Evolutionary conservation across 1,140 invertebrate genomes (phyloP), one percentile per base, ranked within the genome.

Genomic region (Drosophila aff.): DNA sequence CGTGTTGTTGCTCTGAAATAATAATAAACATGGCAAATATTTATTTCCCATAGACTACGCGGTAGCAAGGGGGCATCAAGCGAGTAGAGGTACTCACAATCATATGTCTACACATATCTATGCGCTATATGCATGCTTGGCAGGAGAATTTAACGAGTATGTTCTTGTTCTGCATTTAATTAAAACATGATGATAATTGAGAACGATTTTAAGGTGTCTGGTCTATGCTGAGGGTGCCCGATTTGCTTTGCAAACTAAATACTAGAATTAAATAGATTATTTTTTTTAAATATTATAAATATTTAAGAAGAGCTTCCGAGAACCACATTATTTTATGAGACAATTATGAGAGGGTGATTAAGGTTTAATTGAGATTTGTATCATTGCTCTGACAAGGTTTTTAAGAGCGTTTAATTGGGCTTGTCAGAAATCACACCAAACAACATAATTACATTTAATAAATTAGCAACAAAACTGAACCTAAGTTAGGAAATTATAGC

Each of bases 1-100:
- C 71, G 64, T 69, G 68, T 68, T 86, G 79, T 77, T 87, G 76
- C 49, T 83, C 67, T 77, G 61, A 89, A 89, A 89, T 81, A 76
- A 86, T 86, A 81, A 85, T 73, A 80, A 81, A 76, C 57, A 84
- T 67, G 77, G 65, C 84, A 83, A 89, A 89, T 72, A 81, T 87
- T 77, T 77, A 78, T 58, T 50, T 52, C 58, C 62, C n/a, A 63
- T 59, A 71, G 47, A 71, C 66, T 26, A 23, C 31, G 13, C 58
- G 75, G 75, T 72, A 59, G 21, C 40, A 46, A 21, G 23, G 26
- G 53, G 36, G 13, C 16, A 63, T 49, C 31, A 15, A 26, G 15
- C 52, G 52, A 23, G 13, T 38, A 16, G 33, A 52, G 47, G 28
- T 53, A 16, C 18, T 7, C 15, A 53, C 21, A n/a, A 11, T 31